Evolutionary conservation across 2,888 invertebrate species (phyloP), one percentile per base, ranked within the genome.

Genomic region (Choristoneura rosaceana): DNA sequence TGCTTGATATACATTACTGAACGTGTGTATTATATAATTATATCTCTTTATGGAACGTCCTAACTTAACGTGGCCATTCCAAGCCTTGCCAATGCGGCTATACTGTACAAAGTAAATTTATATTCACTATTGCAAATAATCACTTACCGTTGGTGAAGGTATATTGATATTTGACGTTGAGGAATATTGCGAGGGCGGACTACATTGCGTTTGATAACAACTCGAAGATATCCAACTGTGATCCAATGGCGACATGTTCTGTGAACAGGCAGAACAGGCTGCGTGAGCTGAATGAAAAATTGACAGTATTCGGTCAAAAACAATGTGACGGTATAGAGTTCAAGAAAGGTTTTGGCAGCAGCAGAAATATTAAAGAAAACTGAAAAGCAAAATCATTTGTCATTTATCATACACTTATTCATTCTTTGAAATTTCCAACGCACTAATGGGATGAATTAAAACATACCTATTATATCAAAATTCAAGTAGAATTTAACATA

Each of bases 181-280:
- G 45, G 94, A 93, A 89, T 94, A 92, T 88, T 93, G 90, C 59
- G 94, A 93, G 74, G 94, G 91, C 84, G 94, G 92, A 90, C 93
- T 95, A 93, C 92, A 95, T 85, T 92, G 92, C 43, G 94, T 89
- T 82, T 94, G 94, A 85, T 94, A 94, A 70, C 91, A 94, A 70
- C 91, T 91, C 66, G 95, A 95, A 84, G 95, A 94, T 86, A 95
- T 95, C 94, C 95, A 95, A 82, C 92, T 95, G 86, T 96, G 96
- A 83, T 96, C 96, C 90, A 96, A 81, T 14, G 93, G 90, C 8
- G 93, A 92, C 90, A 93, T 90, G 58, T 90, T 93, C 94, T 94
- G 93, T 17, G 90, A 92, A 71, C 82, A 87, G 80, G 67, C 77
- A 82, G 75, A 84, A 78, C 47, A 47, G 50, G 7, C 7, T n/a